phyloP scores from a whole-genome alignment of 2,797 vertebrate genomes.

The Champsocephalus gunnari region DNA sequence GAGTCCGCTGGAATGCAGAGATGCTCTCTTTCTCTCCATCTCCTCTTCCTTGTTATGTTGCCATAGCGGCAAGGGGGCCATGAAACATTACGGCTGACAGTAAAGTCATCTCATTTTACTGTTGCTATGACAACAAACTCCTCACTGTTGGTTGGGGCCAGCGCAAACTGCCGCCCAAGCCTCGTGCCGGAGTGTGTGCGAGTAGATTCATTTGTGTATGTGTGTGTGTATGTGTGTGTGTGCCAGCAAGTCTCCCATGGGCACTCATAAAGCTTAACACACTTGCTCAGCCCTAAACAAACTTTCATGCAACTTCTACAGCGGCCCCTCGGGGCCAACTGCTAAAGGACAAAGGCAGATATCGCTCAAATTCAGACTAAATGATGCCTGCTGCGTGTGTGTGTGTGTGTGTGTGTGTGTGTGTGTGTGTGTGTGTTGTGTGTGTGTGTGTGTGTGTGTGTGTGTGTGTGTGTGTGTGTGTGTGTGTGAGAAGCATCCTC shows the following conservation, averaged over 20 bases:
- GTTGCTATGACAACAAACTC: constrained; percentile 98
- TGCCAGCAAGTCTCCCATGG: constrained; percentile 70
- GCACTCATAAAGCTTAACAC: constrained; percentile 81
- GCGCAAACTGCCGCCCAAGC: constrained; percentile 77
- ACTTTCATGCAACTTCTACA: constrained; percentile 80
- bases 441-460: constrained; percentile 4
- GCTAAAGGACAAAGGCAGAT: constrained; percentile 80
- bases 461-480: constrained; percentile 16
- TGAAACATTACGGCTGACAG: constrained; percentile 98
- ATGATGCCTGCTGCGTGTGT: constrained; percentile 53
- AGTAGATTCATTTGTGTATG: constrained; percentile 20
- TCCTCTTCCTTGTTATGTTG: constrained; percentile 82
- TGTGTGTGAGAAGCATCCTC: constrained; percentile 54
- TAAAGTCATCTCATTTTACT: constrained; percentile 97
- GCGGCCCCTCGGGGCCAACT: constrained; percentile 68
- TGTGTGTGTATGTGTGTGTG: constrained; percentile 35
- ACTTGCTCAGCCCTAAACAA: constrained; percentile 79
- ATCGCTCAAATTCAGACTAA: constrained; percentile 79
- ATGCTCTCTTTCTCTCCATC: constrained; percentile 73
- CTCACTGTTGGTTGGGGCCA: constrained; percentile 91
- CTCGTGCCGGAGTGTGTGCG: constrained; percentile 68
- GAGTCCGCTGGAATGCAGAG: constrained; percentile 73
- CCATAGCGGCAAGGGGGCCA: constrained; percentile 88
- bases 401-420: background rate
- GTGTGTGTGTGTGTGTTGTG: constrained; percentile 21